Conservation (phyloP, 2,888 invertebrate species). For the Tenthredo amoena region DNA sequence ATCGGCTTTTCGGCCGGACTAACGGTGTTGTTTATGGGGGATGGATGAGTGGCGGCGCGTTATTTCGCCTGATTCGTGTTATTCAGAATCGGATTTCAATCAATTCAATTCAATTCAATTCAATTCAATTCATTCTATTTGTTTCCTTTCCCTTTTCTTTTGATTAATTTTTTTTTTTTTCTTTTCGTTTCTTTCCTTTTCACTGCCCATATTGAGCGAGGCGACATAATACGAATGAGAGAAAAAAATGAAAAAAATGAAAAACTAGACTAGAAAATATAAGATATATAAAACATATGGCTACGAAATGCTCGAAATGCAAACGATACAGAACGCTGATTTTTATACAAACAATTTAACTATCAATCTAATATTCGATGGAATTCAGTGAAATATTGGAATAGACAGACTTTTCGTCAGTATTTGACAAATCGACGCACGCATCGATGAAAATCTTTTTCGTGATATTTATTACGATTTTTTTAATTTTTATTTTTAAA, state of each 20-base stretch:
- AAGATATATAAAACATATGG: neutral
- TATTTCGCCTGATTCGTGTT: constrained; percentile 34
- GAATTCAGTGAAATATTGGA: neutral
- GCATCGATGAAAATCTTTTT: neutral
- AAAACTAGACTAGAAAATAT: neutral
- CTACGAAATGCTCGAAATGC: neutral
- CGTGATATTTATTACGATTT: neutral
- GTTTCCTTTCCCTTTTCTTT: neutral
- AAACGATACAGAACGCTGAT: neutral
- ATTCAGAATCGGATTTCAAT: constrained; percentile 6
- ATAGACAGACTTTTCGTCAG: neutral
- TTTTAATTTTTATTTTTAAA: neutral
- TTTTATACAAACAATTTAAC: neutral
- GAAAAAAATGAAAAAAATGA: neutral
- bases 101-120: neutral
- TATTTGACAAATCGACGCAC: neutral
- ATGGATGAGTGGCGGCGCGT: constrained; percentile 18
- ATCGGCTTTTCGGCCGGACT: constrained; percentile 1
- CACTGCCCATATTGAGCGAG: neutral
- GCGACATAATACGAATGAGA: neutral
- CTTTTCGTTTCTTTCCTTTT: neutral
- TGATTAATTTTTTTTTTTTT: neutral
- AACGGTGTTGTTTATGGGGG: neutral
- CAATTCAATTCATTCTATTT: constrained; percentile 2
- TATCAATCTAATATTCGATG: neutral